phyloP scores from a whole-genome alignment of 2,113 vertebrate genomes.

The Enhydra lutris region DNA sequence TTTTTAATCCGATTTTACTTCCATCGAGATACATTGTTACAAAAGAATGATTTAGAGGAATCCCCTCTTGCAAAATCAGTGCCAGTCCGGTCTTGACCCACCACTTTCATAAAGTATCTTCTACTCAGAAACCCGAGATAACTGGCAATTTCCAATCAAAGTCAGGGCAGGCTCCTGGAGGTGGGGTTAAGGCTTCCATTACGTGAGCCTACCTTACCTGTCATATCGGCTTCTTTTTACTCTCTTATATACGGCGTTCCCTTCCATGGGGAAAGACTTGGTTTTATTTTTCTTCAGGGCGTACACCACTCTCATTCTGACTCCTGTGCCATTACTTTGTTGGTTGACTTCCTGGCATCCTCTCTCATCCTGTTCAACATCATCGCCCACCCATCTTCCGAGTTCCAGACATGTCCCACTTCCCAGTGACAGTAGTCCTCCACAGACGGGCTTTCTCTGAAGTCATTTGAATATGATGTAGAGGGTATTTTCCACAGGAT shows the following conservation, averaged over 20 bases:
- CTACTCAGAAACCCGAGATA: neutral
- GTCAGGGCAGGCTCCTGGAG: neutral
- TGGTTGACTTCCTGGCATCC: neutral
- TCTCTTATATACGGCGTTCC: neutral
- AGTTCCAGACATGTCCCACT: neutral
- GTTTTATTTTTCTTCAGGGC: neutral
- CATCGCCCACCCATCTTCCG: neutral
- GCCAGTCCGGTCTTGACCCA: neutral
- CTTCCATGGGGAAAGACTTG: neutral
- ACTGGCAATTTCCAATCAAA: neutral
- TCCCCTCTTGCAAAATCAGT: neutral
- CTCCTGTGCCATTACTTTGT: neutral
- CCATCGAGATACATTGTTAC: neutral
- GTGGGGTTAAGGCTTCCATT: neutral
- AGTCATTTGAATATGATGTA: neutral
- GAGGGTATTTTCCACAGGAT: neutral
- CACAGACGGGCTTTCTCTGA: neutral
- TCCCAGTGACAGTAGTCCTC: neutral
- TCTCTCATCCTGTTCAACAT: neutral
- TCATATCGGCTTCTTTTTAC: neutral
- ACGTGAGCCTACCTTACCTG: neutral
- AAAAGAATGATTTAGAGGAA: neutral
- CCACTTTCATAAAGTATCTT: neutral
- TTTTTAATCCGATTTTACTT: conserved; percentile 37
- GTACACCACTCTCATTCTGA: neutral